Conservation (phyloP, 2,888 invertebrate genomes). For the Scrobipalpa costella region DNA sequence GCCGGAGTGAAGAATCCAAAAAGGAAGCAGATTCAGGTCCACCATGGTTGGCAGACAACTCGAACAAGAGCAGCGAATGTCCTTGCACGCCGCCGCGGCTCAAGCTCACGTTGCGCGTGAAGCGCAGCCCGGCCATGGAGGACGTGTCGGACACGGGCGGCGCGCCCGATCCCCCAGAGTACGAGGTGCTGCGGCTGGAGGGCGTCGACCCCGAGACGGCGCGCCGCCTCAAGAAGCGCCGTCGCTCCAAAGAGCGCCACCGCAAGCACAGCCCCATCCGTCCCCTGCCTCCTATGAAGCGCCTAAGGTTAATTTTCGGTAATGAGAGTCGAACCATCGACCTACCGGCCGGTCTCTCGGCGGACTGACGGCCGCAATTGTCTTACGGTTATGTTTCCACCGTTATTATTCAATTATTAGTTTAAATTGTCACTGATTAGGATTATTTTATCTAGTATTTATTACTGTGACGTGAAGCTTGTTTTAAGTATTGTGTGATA, state of each 20-base stretch:
- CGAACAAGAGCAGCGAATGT: slow-evolving; percentile 72
- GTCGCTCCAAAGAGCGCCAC: slow-evolving; percentile 72
- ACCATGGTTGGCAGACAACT: slow-evolving; percentile 70
- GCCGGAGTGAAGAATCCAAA: slow-evolving; percentile 63
- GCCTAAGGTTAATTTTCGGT: slow-evolving; percentile 92
- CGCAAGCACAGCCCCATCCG: slow-evolving; percentile 78
- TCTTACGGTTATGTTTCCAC: slow-evolving; percentile 74
- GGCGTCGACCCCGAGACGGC: slow-evolving; percentile 83
- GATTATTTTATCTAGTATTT: slow-evolving; percentile 75
- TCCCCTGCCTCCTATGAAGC: slow-evolving; percentile 89
- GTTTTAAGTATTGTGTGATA: slow-evolving; percentile 69
- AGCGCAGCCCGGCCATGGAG: slow-evolving; percentile 91
- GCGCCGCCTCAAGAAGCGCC: slow-evolving; percentile 80
- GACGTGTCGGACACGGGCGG: slow-evolving; percentile 89
- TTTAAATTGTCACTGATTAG: slow-evolving; percentile 78
- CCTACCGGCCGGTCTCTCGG: slow-evolving; percentile 87
- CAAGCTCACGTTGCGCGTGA: slow-evolving; percentile 92
- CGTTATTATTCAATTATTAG: slow-evolving; percentile 78
- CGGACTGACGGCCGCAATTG: slow-evolving; percentile 75
- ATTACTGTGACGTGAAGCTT: slow-evolving; percentile 68
- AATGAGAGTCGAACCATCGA: slow-evolving; percentile 94
- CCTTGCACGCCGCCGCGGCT: slow-evolving; percentile 84
- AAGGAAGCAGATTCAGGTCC: slow-evolving; percentile 67
- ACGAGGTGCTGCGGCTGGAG: slow-evolving; percentile 91
- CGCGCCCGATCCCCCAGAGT: slow-evolving; percentile 89